These are phyloP conservation scores for Cathartes aura DNA, from an alignment of 2,113 vertebrate genomes.

Conservation along the genomic window DNA sequence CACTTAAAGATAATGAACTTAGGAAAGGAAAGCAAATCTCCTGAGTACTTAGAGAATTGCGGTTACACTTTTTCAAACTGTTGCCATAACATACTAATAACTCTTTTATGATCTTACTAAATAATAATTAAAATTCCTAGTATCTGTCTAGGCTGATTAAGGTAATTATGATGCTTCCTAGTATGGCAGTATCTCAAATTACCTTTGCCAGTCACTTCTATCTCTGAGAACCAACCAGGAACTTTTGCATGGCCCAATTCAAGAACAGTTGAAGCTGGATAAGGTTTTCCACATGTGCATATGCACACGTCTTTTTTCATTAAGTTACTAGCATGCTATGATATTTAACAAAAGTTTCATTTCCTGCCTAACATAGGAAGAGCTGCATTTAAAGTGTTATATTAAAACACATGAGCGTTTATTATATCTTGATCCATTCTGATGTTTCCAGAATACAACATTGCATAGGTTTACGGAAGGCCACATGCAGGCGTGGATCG, in stretches of 20 bases:
- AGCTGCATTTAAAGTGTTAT: rapidly evolving
- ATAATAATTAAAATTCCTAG: neutral
- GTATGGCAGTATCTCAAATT: neutral
- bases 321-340: rapidly evolving
- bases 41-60: neutral
- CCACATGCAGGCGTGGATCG: rapidly evolving
- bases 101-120: neutral
- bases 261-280: neutral
- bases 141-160: neutral
- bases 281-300: rapidly evolving
- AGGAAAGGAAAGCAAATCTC: neutral
- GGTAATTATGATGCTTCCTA: neutral
- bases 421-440: rapidly evolving
- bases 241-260: neutral
- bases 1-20: neutral
- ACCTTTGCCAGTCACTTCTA: neutral
- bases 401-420: rapidly evolving
- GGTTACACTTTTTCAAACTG: neutral
- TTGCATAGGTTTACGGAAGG: rapidly evolving
- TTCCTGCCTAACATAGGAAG: rapidly evolving
- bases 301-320: rapidly evolving
- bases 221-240: neutral
- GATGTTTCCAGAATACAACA: rapidly evolving
- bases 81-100: neutral
- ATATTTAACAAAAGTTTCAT: rapidly evolving